Base-by-base conservation (phyloP, 2,113 vertebrate species). In the Myotis yumanensis region DNA sequence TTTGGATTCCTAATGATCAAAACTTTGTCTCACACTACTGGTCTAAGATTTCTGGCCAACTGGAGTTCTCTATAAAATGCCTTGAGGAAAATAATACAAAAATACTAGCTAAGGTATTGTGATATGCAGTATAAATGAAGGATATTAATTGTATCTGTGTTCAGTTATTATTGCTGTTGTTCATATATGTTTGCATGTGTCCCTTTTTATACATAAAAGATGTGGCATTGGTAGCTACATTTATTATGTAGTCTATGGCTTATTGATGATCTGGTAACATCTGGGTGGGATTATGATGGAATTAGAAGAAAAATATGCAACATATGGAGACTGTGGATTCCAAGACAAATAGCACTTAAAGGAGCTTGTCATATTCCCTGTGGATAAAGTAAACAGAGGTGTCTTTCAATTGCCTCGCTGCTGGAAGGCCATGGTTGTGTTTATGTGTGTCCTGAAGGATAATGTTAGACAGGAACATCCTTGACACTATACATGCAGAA, bases 271-370 rank as follows among this genome's bases (percentile, higher is more conserved):
- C 81, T 92, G 81, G 68, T 86, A 95, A 95, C 85, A 95, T 96
- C 94, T 96, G 96, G 72, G 73, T 92, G 35, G 88, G 86, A 96
- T 96, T 96, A 95, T 95, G 73, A 95, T 71, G 85, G 82, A 96
- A 96, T 96, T 90, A 97, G 68, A 91, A 37, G 52, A 96, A 79
- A 95, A 54, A 93, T 64, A 79, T 59, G 90, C 35, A 95, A n/a
- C 92, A 95, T 93, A 92, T 91, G 94, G 92, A 93, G 81, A 72
- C n/a, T 84, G 71, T 91, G 72, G 81, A 84, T 89, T 92, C 84
- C 82, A 94, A 94, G 66, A 88, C 68, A 96, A 96, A 93, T 16
- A 92, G 68, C 37, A 77, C 90, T 95, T 96, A 94, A 96, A 94
- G 66, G 35, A 93, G 46, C 1, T 22, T 75, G 37, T 46, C 48